These are phyloP conservation scores for Trichogramma pretiosum DNA, from an alignment of 1,140 invertebrate genomes.

Conservation along the genomic window DNA sequence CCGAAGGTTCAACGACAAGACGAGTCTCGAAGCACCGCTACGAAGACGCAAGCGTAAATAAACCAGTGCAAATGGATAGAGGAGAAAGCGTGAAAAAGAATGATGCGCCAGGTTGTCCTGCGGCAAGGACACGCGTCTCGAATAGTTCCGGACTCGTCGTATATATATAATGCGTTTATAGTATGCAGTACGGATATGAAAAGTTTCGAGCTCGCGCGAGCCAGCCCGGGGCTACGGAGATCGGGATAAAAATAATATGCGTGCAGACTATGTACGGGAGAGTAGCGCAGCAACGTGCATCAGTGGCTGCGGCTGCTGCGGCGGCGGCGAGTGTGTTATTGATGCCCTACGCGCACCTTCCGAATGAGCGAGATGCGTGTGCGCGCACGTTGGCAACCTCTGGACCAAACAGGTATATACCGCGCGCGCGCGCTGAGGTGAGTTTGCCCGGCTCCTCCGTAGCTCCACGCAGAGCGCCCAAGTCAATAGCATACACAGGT, in stretches of 20 bases:
- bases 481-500: constrained; percentile 30
- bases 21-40: too few relatives aligned
- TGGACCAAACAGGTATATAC: too few relatives aligned
- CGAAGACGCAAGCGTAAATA: neutral
- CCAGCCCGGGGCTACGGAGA: too few relatives aligned
- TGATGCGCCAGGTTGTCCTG: constrained; percentile 9
- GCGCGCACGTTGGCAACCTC: neutral
- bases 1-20: too few relatives aligned
- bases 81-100: neutral
- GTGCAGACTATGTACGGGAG: too few relatives aligned
- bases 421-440: constrained; percentile 21
- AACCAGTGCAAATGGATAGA: neutral
- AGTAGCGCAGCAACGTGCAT: too few relatives aligned
- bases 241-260: too few relatives aligned
- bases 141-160: constrained; percentile 18
- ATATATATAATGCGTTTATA: too few relatives aligned
- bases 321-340: constrained; percentile 6
- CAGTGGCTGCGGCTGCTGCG: too few relatives aligned
- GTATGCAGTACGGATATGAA: neutral
- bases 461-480: constrained; percentile 26
- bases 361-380: neutral
- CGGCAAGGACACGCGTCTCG: constrained; percentile 19
- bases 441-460: constrained; percentile 12
- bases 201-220: too few relatives aligned
- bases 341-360: constrained; percentile 6